phyloP scores from a whole-genome alignment of 1,140 invertebrate species.

The Brachionus rotundiformis region DNA sequence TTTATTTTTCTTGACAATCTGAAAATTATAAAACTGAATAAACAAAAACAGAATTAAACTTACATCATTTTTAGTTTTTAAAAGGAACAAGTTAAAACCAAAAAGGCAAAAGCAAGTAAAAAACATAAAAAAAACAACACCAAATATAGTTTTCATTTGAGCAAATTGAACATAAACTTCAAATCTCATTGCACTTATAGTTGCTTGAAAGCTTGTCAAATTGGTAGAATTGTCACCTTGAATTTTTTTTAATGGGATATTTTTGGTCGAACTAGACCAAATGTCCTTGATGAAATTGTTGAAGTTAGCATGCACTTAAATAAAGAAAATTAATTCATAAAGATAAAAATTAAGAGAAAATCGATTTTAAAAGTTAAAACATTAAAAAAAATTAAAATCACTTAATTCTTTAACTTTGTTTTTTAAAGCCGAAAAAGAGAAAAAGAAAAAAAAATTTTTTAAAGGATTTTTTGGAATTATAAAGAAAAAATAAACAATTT shows the following conservation, averaged over 20 bases:
- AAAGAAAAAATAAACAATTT: background rate
- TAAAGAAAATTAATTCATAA: background rate
- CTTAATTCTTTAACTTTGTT: background rate
- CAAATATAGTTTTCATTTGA: no score
- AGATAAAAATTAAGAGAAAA: background rate
- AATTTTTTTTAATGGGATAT: background rate
- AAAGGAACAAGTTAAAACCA: background rate
- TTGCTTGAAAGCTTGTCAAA: background rate
- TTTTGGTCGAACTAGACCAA: background rate
- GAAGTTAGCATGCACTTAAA: background rate
- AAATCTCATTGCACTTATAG: background rate
- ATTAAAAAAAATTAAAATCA: background rate
- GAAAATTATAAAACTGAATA: background rate
- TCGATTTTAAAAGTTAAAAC: background rate
- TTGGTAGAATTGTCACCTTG: background rate
- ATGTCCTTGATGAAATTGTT: background rate
- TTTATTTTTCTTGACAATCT: background rate
- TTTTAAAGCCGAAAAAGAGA: background rate
- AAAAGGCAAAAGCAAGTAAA: no score
- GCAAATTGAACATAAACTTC: no score
- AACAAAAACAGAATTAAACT: background rate
- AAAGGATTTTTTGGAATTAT: background rate
- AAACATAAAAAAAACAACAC: no score
- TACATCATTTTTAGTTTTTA: background rate
- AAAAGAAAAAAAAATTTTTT: background rate